Evolutionary conservation across 2,888 invertebrate genomes (phyloP), one percentile per base, ranked within the genome.

Genomic region (Suillia variegata): DNA sequence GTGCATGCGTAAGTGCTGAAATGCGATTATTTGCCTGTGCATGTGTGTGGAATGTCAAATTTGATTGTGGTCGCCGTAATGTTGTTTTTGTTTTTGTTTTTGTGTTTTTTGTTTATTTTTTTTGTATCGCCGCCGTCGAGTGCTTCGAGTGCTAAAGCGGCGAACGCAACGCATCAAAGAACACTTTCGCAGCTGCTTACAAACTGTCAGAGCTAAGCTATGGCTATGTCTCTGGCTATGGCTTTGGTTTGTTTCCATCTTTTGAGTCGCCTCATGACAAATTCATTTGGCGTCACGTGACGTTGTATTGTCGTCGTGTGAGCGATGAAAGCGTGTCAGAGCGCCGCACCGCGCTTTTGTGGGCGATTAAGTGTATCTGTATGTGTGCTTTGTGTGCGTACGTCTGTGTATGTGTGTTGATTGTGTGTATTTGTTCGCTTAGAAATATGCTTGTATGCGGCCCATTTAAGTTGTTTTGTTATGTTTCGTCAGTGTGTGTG

Each of bases 261-360:
- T n/a, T n/a, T n/a, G n/a, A n/a, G n/a, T 2, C 31, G 26, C 8
- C 21, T 34, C 15, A 56, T 56, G 34, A 56, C 48, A 56, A 48
- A 56, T 56, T 56, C 55, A 56, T 48, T 56, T 34, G 49, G 34
- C 49, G 55, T 49, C 22, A 49, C 33, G 49, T 33, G 49, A 56
- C 49, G 38, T 33, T n/a, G n/a, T n/a, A n/a, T n/a, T n/a, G n/a
- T n/a, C n/a, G n/a, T n/a, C n/a, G n/a, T n/a, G n/a, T n/a, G 34
- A 48, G 48, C 31, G 54, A 33, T 54, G 54, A 54, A 54, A 45
- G 26, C 18, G 38, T 38, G 38, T 38, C 8, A 4, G 6, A 6
- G n/a, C n/a, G n/a, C n/a, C n/a, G n/a, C n/a, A n/a, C n/a, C n/a
- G n/a, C 38, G n/a, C n/a, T 38, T 31, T 31, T 12, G 38, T 13